These are phyloP conservation scores for Pseudomyrmex sp. DNA, from an alignment of 1,140 invertebrate species.

Conservation along the genomic window DNA sequence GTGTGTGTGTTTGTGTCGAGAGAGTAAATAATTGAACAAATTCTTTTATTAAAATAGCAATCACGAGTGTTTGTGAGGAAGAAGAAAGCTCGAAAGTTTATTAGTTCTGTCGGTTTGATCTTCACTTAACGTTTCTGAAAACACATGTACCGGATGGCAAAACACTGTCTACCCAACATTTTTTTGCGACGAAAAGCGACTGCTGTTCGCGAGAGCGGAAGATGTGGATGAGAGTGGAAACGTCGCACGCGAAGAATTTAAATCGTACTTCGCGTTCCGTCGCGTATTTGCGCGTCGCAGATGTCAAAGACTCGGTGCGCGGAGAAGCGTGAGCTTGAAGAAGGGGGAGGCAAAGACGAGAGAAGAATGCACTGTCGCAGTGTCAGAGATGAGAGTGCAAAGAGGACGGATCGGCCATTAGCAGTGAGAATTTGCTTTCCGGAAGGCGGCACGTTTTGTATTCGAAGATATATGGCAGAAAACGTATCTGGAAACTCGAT, in stretches of 20 bases:
- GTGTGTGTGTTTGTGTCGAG: too few species aligned
- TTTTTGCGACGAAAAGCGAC: not conserved
- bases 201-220: not conserved
- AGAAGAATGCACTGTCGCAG: constrained; percentile 1
- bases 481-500: not conserved
- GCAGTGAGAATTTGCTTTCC: constrained; percentile 18
- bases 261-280: constrained; percentile 45
- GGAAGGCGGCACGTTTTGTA: constrained; percentile 8
- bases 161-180: too few species aligned
- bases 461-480: not conserved
- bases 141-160: too few species aligned
- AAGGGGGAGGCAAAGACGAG: not conserved
- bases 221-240: not conserved
- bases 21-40: too few species aligned
- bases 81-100: too few species aligned
- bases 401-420: constrained; percentile 3
- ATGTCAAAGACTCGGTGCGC: constrained; percentile 1
- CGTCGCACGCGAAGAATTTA: constrained; percentile 54
- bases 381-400: not conserved
- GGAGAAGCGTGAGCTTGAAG: constrained; percentile 13
- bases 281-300: constrained; percentile 25
- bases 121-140: too few species aligned
- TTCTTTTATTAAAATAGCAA: too few species aligned
- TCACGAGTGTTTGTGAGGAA: too few species aligned
- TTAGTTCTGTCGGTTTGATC: too few species aligned